phyloP scores from a whole-genome alignment of 1,140 invertebrate species.

The Dolichoris vasculosae region DNA sequence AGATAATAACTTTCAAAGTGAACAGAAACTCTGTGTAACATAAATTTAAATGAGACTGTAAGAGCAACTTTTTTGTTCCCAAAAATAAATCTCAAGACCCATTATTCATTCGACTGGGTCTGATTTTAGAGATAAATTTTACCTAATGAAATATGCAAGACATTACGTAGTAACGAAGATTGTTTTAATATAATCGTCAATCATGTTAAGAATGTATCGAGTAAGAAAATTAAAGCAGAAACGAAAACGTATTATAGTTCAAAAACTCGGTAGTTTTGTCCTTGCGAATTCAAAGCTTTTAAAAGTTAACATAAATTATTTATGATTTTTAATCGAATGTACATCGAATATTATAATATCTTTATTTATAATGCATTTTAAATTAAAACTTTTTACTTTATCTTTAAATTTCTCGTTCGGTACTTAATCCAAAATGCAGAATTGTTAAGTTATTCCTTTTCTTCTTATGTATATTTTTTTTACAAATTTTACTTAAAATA shows the following conservation, averaged over 20 bases:
- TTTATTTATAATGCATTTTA: neutral
- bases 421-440: neutral
- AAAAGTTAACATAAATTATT: neutral
- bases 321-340: neutral
- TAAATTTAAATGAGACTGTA: neutral
- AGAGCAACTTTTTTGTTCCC: neutral
- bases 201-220: neutral
- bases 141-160: neutral
- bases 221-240: neutral
- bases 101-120: neutral
- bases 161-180: neutral
- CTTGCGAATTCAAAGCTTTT: no score
- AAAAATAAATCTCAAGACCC: neutral
- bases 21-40: neutral
- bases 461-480: neutral
- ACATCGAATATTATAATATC: neutral
- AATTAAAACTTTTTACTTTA: neutral
- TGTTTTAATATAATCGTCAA: neutral
- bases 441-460: neutral
- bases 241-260: neutral
- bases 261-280: neutral
- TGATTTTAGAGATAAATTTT: neutral
- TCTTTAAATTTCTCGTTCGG: neutral
- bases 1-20: conserved; percentile 4
- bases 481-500: neutral